Evolutionary conservation across 2,113 vertebrate species (phyloP), one percentile per base, ranked within the genome.

Genomic region (Rhadina sibilatrix): DNA sequence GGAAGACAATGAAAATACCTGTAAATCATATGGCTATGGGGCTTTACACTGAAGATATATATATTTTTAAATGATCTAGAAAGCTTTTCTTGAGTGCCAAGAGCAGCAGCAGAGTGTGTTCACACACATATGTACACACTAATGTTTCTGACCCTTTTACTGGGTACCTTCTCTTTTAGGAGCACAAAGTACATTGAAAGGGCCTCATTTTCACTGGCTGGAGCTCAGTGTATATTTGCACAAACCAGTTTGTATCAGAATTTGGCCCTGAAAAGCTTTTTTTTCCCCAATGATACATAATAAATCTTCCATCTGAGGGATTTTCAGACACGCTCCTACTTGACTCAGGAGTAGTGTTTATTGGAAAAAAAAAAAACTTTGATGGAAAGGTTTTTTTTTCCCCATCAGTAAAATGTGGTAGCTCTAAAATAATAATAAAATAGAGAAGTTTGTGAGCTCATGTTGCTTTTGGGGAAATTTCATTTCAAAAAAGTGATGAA

Each of bases 241-340:
- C 71, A 96, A 90, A 77, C 47, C 52, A 70, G 33, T 33, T 80
- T 86, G 47, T 91, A 92, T 93, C 85, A 94, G 82, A 95, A 93
- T 95, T 92, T 94, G 92, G 85, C 85, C 92, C 76, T 4, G 66
- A 80, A 88, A 40, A 78, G 31, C 11, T n/a, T 84, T 79, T 83
- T 84, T 77, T 46, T 2, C 11, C 71, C 33, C 79, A 64, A 2
- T 83, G 85, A 92, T 96, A 88, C 79, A 64, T 95, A 95, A 95
- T 96, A 97, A 93, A 95, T 96, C 94, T 96, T 94, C 85, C 68
- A 71, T 83, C 83, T 95, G 85, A 92, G 89, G 81, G 94, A 49
- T 90, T 90, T 96, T 94, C 88, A 96, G 90, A 77, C 93, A 90
- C 3, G 92, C 75, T 94, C 15, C 75, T 96, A 93, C 93, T 96